These are phyloP conservation scores for Mormoops blainvillei DNA, from an alignment of 2,113 vertebrate species.

Conservation along the genomic window DNA sequence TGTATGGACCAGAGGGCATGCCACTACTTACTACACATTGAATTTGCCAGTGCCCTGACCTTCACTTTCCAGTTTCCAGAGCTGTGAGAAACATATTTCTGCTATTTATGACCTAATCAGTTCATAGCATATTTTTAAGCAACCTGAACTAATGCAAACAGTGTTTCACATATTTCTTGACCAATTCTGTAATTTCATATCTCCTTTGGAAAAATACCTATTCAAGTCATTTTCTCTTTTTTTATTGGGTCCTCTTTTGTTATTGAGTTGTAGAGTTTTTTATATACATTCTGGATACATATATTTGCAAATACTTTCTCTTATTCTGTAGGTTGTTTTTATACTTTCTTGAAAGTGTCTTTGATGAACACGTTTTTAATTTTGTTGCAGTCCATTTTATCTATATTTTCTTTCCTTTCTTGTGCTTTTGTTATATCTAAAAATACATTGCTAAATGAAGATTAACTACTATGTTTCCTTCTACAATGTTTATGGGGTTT, in stretches of 20 bases:
- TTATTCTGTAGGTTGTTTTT: not conserved
- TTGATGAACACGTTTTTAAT: not conserved
- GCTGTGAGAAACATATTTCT: not conserved
- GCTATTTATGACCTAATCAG: not conserved
- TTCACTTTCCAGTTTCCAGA: not conserved
- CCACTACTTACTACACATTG: not conserved
- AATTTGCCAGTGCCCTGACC: not conserved
- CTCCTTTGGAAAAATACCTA: not conserved
- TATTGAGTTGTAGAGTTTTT: not conserved
- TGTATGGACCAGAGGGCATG: not conserved
- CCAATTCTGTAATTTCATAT: not conserved
- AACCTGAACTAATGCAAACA: not conserved
- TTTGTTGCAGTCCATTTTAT: not conserved
- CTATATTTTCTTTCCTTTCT: not conserved
- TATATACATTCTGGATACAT: not conserved
- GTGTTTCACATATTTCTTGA: not conserved
- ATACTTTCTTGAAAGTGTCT: not conserved
- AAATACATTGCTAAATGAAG: not conserved
- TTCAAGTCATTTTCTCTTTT: not conserved
- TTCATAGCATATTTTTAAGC: not conserved
- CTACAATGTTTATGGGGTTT: not conserved
- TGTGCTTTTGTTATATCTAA: not conserved
- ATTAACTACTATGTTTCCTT: not conserved
- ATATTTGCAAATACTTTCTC: not conserved
- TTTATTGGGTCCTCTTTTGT: not conserved